Evolutionary conservation across 2,888 invertebrate genomes (phyloP).

Genomic region (Didymodactylos carnosus): DNA sequence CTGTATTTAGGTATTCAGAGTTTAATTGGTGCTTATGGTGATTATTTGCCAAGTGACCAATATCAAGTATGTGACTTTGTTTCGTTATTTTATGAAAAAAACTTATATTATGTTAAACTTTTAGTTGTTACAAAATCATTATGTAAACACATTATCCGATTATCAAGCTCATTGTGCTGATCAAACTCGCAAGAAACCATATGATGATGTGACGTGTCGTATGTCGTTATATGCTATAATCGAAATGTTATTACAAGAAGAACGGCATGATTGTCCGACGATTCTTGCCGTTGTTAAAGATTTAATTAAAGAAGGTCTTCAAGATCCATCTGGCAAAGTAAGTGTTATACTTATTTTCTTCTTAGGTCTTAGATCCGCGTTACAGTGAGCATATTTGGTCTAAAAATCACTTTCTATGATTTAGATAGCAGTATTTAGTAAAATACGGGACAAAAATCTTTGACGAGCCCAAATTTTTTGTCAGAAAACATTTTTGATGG

Average conservation of each 20-base stretch:
- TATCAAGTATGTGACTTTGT: neutral
- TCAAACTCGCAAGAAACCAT: neutral
- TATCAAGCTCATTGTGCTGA: neutral
- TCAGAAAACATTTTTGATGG: too few relatives aligned
- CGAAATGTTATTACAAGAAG: neutral
- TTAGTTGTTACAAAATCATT: neutral
- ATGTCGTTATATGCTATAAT: neutral
- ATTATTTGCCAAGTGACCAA: neutral
- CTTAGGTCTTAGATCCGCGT: too few relatives aligned
- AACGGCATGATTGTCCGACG: neutral
- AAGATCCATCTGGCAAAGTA: neutral
- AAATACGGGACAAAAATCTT: too few relatives aligned
- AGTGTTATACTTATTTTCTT: too few relatives aligned
- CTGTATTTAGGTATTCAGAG: neutral
- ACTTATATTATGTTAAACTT: neutral
- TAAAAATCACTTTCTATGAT: too few relatives aligned
- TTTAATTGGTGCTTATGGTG: neutral
- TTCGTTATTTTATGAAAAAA: neutral
- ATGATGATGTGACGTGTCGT: neutral
- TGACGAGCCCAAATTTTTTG: too few relatives aligned
- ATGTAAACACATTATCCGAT: neutral
- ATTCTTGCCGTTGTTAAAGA: neutral
- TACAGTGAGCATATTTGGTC: too few relatives aligned
- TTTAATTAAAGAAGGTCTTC: neutral
- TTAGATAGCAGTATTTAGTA: too few relatives aligned